These are phyloP conservation scores for Microtus pennsylvanicus DNA, from an alignment of 2,113 vertebrate genomes.

Conservation along the genomic window DNA sequence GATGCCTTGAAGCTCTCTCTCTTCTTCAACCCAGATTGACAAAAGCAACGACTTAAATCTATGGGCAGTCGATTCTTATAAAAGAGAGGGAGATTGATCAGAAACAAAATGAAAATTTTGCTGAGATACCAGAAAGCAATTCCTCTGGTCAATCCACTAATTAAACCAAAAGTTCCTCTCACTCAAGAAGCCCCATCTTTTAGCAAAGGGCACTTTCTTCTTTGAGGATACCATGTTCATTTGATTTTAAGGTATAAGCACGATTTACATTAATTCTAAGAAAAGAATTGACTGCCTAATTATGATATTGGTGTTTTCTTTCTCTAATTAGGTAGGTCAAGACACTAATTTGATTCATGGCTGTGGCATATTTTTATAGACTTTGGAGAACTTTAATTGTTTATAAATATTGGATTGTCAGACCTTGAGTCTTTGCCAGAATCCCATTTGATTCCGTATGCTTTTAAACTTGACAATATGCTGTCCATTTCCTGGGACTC, in stretches of 20 bases:
- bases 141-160: constrained; percentile 12
- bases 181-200: background rate
- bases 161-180: constrained; percentile 29
- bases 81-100: constrained; percentile 11
- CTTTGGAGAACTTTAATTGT: constrained; percentile 79
- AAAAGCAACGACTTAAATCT: constrained; percentile 42
- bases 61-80: constrained; percentile 42
- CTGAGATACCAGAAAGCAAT: constrained; percentile 48
- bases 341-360: constrained; percentile 83
- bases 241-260: constrained; percentile 75
- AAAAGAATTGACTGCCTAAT: constrained; percentile 72
- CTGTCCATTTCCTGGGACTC: constrained; percentile 71
- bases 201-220: constrained; percentile 15
- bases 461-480: constrained; percentile 72
- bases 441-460: constrained; percentile 60
- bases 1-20: constrained; percentile 3
- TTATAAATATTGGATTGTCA: constrained; percentile 75
- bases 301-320: constrained; percentile 82
- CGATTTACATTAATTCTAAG: constrained; percentile 84
- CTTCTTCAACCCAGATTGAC: constrained; percentile 44
- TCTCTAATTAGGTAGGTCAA: constrained; percentile 82
- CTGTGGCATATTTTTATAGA: constrained; percentile 81
- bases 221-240: constrained; percentile 64
- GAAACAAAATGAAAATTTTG: constrained; percentile 56
- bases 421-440: constrained; percentile 45